Conservation (phyloP, 2,797 vertebrate genomes). For the Mormyrus proboscirostris region DNA sequence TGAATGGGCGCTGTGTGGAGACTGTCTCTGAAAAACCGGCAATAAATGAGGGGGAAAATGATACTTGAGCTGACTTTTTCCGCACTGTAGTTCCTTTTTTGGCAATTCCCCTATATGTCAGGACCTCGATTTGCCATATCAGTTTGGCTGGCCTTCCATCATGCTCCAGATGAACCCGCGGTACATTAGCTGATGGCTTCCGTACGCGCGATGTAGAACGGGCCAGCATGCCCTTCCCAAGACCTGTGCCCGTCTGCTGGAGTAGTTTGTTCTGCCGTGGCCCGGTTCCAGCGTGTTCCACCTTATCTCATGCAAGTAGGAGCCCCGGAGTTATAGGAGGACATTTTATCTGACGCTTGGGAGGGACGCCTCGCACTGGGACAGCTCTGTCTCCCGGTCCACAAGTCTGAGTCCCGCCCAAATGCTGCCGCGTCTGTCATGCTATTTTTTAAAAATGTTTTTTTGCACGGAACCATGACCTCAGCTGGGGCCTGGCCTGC, state of each 20-base stretch:
- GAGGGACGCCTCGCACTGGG: conserved; percentile 33
- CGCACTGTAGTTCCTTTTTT: not conserved
- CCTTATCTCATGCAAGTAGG: conserved; percentile 21
- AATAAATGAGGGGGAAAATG: not conserved
- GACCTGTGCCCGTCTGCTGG: not conserved
- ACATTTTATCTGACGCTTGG: conserved; percentile 29
- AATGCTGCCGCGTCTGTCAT: not conserved
- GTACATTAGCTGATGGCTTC: not conserved
- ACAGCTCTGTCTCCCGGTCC: conserved; percentile 26
- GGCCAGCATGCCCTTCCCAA: not conserved
- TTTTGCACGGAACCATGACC: conserved; percentile 10
- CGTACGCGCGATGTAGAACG: not conserved
- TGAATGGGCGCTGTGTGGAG: no score
- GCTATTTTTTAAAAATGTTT: not conserved
- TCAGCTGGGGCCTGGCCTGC: conserved; percentile 23
- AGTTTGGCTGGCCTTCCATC: not conserved
- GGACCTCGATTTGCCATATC: not conserved
- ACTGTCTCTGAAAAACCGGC: not conserved
- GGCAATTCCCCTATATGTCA: not conserved
- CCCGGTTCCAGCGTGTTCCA: not conserved
- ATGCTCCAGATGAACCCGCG: not conserved
- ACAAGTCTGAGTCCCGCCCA: not conserved
- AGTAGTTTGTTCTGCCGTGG: not conserved
- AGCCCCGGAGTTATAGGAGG: conserved; percentile 1
- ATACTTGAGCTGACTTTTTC: not conserved